Conservation (phyloP, 1,140 invertebrate species). For the Trialeurodes vaporariorum region DNA sequence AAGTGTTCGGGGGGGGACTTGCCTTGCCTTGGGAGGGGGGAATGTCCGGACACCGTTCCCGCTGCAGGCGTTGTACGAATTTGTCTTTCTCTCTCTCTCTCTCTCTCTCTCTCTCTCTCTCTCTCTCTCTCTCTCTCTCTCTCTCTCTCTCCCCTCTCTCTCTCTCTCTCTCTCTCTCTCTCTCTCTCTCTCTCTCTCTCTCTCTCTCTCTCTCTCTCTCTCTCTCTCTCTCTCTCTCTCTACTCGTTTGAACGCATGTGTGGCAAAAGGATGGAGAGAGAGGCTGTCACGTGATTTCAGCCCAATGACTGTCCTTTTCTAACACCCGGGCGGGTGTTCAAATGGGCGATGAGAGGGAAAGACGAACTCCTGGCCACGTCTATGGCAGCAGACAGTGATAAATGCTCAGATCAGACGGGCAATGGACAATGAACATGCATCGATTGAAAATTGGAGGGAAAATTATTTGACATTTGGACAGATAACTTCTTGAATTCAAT, state of each 20-base stretch:
- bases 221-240: slow-evolving; percentile 10
- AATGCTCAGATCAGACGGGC: too few relatives aligned
- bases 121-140: background rate
- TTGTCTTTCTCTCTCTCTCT: slow-evolving; percentile 5
- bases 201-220: slow-evolving; percentile 12
- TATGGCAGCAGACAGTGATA: too few relatives aligned
- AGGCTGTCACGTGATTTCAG: too few relatives aligned
- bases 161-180: background rate
- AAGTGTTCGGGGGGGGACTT: slow-evolving; percentile 12
- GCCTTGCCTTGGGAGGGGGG: slow-evolving; percentile 11
- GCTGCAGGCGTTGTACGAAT: slow-evolving; percentile 8
- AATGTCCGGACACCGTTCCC: background rate
- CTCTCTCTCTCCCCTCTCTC: background rate
- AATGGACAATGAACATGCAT: too few relatives aligned
- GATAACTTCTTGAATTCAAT: too few relatives aligned
- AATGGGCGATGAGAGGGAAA: background rate
- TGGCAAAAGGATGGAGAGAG: too few relatives aligned
- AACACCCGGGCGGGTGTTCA: slow-evolving; percentile 1
- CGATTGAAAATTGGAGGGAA: too few relatives aligned
- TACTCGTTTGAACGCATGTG: slow-evolving; percentile 1
- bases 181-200: slow-evolving; percentile 9
- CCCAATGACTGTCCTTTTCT: too few relatives aligned
- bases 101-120: slow-evolving; percentile 9
- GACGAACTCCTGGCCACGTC: too few relatives aligned
- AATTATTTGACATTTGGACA: too few relatives aligned